Conservation (phyloP, 2,113 vertebrate genomes). For the Tychaedon coryphoeus region DNA sequence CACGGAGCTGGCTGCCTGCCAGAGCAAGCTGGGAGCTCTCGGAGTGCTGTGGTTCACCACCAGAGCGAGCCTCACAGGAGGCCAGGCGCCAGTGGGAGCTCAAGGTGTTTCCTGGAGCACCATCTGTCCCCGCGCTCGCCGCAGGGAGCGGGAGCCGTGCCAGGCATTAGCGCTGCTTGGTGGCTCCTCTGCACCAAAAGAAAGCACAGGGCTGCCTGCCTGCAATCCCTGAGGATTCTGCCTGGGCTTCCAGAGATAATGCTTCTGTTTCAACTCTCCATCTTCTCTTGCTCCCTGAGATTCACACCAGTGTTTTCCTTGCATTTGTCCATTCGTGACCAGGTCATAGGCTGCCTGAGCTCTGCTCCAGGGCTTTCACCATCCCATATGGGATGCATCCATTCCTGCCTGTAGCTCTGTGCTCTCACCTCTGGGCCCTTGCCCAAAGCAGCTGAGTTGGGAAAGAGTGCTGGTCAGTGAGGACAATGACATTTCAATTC, state of each 20-base stretch:
- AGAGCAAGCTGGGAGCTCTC: neutral
- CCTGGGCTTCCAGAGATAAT: neutral
- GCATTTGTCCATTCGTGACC: rapidly evolving
- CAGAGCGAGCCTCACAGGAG: neutral
- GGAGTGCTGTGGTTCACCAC: neutral
- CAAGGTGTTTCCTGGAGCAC: neutral
- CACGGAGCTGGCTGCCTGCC: neutral
- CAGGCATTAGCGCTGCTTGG: neutral
- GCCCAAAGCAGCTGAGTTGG: neutral
- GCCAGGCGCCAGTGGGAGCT: neutral
- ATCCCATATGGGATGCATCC: neutral
- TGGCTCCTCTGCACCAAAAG: neutral
- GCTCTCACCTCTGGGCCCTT: neutral
- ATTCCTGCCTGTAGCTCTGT: neutral
- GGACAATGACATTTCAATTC: neutral
- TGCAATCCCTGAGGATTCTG: neutral
- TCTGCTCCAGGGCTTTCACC: neutral
- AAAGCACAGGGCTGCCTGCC: neutral
- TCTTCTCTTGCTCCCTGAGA: neutral
- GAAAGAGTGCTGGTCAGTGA: neutral
- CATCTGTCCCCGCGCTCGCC: neutral
- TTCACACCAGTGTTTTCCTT: neutral
- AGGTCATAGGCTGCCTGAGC: neutral
- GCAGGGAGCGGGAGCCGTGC: neutral
- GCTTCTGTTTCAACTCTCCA: neutral